A percentile compares a stretch with the other conserved stretches of the same genome.
These are phyloP conservation scores for Mesoclemmys tuberculata DNA, from an alignment of 2,113 vertebrate species.

Conservation along the genomic window DNA sequence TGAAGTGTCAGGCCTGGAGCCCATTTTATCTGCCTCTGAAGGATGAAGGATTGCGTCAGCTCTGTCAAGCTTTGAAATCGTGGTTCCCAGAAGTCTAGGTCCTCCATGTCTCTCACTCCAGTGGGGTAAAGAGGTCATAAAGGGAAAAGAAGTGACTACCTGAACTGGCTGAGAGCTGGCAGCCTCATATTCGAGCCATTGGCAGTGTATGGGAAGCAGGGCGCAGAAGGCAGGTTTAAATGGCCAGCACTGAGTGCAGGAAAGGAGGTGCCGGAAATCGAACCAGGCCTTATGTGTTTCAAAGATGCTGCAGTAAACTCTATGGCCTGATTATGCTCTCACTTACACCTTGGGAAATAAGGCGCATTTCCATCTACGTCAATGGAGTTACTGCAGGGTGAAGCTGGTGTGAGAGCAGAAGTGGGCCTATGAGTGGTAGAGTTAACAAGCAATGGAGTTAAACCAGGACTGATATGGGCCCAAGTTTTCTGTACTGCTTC, in stretches of 20 bases:
- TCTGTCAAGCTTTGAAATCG: neutral
- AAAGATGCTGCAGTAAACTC: neutral
- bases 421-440: fast-evolving
- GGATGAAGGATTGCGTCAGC: fast-evolving
- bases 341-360: fast-evolving
- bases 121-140: neutral
- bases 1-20: neutral
- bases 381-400: fast-evolving
- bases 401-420: neutral
- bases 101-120: no score
- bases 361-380: neutral
- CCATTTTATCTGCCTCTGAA: fast-evolving
- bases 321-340: neutral
- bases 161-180: fast-evolving
- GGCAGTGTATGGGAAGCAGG: fast-evolving
- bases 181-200: neutral
- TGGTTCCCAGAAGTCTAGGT: neutral
- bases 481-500: fast-evolving
- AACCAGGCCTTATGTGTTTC: neutral
- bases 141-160: neutral
- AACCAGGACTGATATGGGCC: fast-evolving
- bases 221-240: fast-evolving
- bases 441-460: fast-evolving
- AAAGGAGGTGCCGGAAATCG: neutral
- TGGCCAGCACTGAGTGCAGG: fast-evolving